These are phyloP conservation scores for Otis tarda DNA, from an alignment of 2,113 vertebrate species.

Conservation along the genomic window DNA sequence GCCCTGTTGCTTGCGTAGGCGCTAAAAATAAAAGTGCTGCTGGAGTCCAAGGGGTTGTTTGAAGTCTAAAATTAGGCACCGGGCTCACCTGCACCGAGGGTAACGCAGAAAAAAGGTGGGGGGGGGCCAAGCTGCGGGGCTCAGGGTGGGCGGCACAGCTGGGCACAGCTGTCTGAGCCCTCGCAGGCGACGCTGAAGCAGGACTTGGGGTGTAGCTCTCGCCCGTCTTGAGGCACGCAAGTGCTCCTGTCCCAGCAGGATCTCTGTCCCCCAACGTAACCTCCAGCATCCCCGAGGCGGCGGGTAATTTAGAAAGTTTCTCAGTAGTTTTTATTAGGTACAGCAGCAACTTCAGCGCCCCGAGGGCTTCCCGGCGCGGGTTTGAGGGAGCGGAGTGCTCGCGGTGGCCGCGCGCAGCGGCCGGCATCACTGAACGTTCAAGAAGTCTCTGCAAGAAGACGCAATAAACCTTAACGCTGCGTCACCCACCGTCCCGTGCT, in stretches of 20 bases:
- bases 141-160: no score
- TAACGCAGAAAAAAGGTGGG: accelerated
- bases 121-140: neutral
- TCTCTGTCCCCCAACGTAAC: no score
- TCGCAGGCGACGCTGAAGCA: neutral
- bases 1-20: neutral
- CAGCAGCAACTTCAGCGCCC: conserved; percentile 15
- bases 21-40: conserved; percentile 13
- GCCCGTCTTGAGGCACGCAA: neutral
- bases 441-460: conserved; percentile 58
- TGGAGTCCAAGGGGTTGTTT: neutral
- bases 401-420: neutral
- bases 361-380: neutral
- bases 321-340: conserved; percentile 41
- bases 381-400: neutral
- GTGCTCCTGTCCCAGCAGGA: no score
- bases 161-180: neutral
- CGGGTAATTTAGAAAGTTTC: neutral
- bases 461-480: neutral
- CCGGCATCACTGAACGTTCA: conserved; percentile 8
- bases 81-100: neutral
- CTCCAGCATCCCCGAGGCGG: neutral
- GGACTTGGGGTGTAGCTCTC: neutral
- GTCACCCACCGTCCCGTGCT: neutral
- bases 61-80: neutral